These are phyloP conservation scores for Scomber japonicus DNA, from an alignment of 2,113 vertebrate genomes.

Conservation along the genomic window DNA sequence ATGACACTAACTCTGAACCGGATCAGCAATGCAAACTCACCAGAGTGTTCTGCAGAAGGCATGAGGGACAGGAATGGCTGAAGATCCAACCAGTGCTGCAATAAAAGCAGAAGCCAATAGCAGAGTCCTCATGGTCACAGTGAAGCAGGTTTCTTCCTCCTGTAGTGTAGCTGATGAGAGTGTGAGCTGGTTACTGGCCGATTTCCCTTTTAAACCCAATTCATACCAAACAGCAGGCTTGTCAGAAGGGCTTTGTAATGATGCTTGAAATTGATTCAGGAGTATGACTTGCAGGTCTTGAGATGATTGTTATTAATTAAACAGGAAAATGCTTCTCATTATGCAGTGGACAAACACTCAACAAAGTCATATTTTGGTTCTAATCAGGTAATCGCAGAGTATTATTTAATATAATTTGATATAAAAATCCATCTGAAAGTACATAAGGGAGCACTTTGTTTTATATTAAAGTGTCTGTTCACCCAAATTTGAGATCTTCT, in stretches of 20 bases:
- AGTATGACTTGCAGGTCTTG: constrained; percentile 11
- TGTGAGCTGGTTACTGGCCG: neutral
- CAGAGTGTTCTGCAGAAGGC: constrained; percentile 63
- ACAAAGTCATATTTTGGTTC: too few species aligned
- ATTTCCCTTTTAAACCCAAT: neutral
- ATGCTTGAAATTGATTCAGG: constrained; percentile 26
- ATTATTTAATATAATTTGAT: too few species aligned
- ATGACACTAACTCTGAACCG: neutral
- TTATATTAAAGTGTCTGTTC: neutral
- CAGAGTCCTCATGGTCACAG: constrained; percentile 47
- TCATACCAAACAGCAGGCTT: constrained; percentile 13
- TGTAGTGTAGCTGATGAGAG: neutral
- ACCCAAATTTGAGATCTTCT: neutral
- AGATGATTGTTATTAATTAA: neutral
- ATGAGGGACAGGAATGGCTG: neutral
- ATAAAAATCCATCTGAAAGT: too few species aligned
- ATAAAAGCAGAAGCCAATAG: constrained; percentile 45
- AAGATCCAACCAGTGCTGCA: constrained; percentile 38
- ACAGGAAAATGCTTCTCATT: neutral
- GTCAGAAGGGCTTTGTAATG: constrained; percentile 28
- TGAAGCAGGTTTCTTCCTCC: neutral
- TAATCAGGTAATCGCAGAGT: too few species aligned
- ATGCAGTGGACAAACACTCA: too few species aligned
- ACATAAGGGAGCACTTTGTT: neutral
- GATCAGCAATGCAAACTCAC: constrained; percentile 24